Evolutionary conservation across 2,888 invertebrate genomes (phyloP).

Genomic region (Ophonus ardosiacus): DNA sequence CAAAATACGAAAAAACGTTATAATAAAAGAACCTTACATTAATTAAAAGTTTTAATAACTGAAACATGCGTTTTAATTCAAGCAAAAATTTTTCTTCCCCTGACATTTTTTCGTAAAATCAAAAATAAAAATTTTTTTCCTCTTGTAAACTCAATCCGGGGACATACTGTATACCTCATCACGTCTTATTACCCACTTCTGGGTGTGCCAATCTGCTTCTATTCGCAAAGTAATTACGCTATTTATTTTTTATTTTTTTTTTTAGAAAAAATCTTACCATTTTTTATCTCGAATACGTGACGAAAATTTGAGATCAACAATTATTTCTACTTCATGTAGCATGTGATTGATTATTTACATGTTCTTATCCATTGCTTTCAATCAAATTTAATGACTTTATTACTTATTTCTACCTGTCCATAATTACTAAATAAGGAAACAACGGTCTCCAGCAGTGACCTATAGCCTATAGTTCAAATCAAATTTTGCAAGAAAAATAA

Average conservation of each 20-base stretch:
- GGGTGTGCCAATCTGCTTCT: no score
- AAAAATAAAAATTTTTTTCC: no score
- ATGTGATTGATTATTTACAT: conserved; percentile 16
- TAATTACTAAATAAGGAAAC: conserved; percentile 31
- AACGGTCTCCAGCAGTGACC: conserved; percentile 7
- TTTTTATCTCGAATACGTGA: neutral
- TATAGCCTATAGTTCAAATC: conserved; percentile 37
- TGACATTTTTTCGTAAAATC: no score
- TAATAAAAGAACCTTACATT: no score
- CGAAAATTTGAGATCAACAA: neutral
- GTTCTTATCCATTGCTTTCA: conserved; percentile 22
- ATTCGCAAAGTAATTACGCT: no score
- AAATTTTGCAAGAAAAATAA: conserved; percentile 41
- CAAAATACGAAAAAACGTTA: no score
- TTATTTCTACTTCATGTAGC: neutral
- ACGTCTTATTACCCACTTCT: no score
- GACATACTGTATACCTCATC: no score
- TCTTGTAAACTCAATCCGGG: no score
- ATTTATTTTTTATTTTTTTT: neutral
- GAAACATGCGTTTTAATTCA: no score
- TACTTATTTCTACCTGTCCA: neutral
- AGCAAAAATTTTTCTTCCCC: no score
- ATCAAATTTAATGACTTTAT: conserved; percentile 36
- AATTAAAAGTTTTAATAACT: no score
- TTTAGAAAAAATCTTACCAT: neutral